Conservation (phyloP, 1,140 invertebrate species). For the Danaus plexippus region DNA sequence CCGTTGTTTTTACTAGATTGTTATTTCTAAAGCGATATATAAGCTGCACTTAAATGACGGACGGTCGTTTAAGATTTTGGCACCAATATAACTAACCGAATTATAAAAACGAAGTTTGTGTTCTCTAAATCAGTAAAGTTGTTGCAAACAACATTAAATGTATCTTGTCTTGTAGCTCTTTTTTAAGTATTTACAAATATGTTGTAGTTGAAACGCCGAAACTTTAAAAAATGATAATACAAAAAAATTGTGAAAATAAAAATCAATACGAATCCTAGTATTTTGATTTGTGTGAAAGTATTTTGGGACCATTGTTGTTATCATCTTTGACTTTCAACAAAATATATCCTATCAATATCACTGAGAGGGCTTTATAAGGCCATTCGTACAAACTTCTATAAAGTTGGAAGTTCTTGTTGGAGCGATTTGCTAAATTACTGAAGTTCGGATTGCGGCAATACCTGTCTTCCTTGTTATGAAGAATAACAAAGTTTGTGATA, state of each 20-base stretch:
- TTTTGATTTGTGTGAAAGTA: not conserved
- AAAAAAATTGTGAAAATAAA: not conserved
- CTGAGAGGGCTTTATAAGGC: slow-evolving; percentile 37
- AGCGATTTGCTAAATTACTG: slow-evolving; percentile 42
- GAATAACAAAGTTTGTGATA: slow-evolving; percentile 12
- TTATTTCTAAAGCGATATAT: too few species aligned
- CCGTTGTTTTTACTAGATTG: too few species aligned
- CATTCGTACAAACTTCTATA: slow-evolving; percentile 40
- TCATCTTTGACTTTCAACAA: slow-evolving; percentile 2
- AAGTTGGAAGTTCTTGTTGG: slow-evolving; percentile 40
- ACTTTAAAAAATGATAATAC: too few species aligned
- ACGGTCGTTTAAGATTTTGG: too few species aligned
- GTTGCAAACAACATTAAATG: too few species aligned
- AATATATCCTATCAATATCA: slow-evolving; percentile 14
- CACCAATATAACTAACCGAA: too few species aligned
- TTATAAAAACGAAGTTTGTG: too few species aligned
- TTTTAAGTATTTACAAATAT: too few species aligned
- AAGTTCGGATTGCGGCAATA: slow-evolving; percentile 7
- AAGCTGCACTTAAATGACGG: too few species aligned
- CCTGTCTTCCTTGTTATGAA: slow-evolving; percentile 13
- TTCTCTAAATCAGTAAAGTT: too few species aligned
- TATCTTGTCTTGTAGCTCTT: too few species aligned
- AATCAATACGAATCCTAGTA: not conserved
- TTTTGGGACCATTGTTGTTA: not conserved
- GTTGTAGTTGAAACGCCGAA: too few species aligned